Evolutionary conservation across 2,797 vertebrate species (phyloP).

Genomic region (Gadopsis marmoratus): DNA sequence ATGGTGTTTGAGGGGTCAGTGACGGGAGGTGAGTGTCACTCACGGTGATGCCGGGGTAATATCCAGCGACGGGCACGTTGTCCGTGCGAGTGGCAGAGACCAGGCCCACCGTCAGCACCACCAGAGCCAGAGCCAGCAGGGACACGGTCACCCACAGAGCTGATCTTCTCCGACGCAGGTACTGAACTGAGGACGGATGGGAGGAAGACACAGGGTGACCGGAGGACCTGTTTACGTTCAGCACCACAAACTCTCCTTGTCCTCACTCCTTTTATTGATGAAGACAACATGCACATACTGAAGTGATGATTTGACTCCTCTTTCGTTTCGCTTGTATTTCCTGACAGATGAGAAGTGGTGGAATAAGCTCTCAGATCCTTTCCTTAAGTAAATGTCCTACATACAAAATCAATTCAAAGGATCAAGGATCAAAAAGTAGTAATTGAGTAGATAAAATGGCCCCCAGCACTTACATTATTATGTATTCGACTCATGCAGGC

Average conservation of each 20-base stretch:
- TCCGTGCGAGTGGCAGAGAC: slow-evolving; percentile 91
- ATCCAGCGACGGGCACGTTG: slow-evolving; percentile 93
- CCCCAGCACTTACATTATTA: neutral
- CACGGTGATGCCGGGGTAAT: slow-evolving; percentile 94
- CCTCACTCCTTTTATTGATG: neutral
- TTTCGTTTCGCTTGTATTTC: neutral
- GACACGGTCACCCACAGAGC: slow-evolving; percentile 89
- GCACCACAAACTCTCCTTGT: rapidly evolving
- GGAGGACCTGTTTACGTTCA: neutral
- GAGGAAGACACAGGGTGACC: neutral
- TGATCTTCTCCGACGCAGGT: slow-evolving; percentile 87
- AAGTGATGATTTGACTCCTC: neutral
- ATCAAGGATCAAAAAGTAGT: neutral
- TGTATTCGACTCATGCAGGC: neutral
- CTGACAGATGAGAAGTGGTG: neutral
- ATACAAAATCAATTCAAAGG: neutral
- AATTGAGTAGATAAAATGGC: neutral
- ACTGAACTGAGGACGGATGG: slow-evolving; percentile 79
- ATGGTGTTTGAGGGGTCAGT: neutral
- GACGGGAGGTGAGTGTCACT: slow-evolving; percentile 72
- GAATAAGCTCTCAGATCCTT: neutral
- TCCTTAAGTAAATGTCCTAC: neutral
- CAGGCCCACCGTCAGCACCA: slow-evolving; percentile 91
- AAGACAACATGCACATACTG: neutral
- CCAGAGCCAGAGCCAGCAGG: slow-evolving; percentile 87